phyloP scores from a whole-genome alignment of 2,888 invertebrate genomes.

The Serrognathus titanus region DNA sequence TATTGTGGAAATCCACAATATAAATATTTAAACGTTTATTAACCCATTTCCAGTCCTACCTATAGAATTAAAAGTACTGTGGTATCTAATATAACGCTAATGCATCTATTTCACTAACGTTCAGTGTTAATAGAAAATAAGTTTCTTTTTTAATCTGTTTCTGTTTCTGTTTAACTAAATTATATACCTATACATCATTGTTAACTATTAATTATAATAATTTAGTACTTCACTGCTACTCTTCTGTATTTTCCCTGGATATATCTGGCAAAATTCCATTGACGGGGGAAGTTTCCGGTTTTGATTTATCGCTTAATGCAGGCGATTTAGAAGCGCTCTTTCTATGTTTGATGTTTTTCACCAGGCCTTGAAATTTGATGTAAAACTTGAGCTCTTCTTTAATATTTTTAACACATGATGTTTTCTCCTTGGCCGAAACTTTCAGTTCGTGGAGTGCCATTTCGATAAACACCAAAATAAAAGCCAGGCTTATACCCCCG shows the following conservation, averaged over 20 bases:
- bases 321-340: conserved; percentile 21
- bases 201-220: no score
- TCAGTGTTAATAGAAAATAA: no score
- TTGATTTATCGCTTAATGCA: conserved; percentile 8
- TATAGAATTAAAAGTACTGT: no score
- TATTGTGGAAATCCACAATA: no score
- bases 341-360: conserved; percentile 56
- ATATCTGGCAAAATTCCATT: conserved; percentile 11
- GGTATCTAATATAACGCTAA: no score
- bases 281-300: not conserved
- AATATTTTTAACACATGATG: conserved; percentile 62
- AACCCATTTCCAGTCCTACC: no score
- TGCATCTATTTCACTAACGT: no score
- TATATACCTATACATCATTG: no score
- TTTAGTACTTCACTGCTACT: no score
- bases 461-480: conserved; percentile 67
- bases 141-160: no score
- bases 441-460: conserved; percentile 55
- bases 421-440: conserved; percentile 46
- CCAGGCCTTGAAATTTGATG: conserved; percentile 64
- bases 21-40: no score
- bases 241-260: not conserved
- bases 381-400: conserved; percentile 68
- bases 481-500: conserved; percentile 61
- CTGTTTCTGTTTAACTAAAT: no score